These are phyloP conservation scores for Augiades crinisus DNA, from an alignment of 2,888 invertebrate genomes.

Conservation along the genomic window DNA sequence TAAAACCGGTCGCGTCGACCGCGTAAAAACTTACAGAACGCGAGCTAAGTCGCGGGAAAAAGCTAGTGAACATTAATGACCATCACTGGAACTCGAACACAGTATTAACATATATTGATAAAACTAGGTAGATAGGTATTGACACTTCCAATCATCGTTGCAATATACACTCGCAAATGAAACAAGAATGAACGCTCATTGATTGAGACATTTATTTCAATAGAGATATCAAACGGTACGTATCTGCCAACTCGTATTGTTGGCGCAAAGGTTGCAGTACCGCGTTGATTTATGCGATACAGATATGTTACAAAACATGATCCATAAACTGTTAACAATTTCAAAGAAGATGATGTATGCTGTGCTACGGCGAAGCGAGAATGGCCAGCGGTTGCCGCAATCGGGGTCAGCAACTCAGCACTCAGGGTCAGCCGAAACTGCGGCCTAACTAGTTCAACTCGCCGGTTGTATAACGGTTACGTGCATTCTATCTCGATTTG, in stretches of 20 bases:
- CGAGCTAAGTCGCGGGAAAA: too few relatives aligned
- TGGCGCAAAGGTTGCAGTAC: background rate
- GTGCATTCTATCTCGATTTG: conserved; percentile 40
- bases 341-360: conserved; percentile 10
- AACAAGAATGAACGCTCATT: background rate
- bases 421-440: conserved; percentile 47
- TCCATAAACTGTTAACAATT: background rate
- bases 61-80: conserved; percentile 19
- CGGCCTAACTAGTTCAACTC: conserved; percentile 39
- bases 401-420: conserved; percentile 39
- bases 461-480: conserved; percentile 46
- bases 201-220: conserved; percentile 13
- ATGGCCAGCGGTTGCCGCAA: conserved; percentile 21
- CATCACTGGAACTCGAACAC: background rate
- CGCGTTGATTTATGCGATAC: background rate
- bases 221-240: conserved; percentile 2
- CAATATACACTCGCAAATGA: background rate
- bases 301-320: background rate
- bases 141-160: background rate
- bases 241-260: background rate
- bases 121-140: too few relatives aligned
- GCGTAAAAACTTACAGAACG: too few relatives aligned
- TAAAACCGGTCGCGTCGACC: too few relatives aligned
- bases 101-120: too few relatives aligned
- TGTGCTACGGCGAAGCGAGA: conserved; percentile 4